Conservation (phyloP, 2,888 invertebrate species). For the Pachydiplax longipennis region DNA sequence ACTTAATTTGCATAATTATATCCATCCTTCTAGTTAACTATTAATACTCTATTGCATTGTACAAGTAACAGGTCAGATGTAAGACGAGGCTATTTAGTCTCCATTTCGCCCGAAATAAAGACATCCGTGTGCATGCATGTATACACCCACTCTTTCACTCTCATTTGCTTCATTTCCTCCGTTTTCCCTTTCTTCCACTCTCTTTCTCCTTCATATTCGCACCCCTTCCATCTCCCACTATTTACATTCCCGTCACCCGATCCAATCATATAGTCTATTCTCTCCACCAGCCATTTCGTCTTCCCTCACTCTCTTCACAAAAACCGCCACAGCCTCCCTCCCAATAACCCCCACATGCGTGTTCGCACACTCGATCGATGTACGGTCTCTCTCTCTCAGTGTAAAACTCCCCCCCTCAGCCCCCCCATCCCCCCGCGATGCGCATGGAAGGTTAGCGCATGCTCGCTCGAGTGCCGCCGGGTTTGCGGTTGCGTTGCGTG, state of each 20-base stretch:
- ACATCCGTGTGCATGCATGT: too few relatives aligned
- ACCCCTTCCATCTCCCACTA: not conserved
- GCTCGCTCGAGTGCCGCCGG: constrained; percentile 16
- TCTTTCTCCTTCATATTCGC: not conserved
- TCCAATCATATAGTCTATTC: not conserved
- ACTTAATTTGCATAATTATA: too few relatives aligned
- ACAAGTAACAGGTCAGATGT: too few relatives aligned
- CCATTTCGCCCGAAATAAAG: too few relatives aligned
- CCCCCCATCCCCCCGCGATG: constrained; percentile 43
- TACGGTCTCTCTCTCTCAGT: constrained; percentile 49
- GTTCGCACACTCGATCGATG: constrained; percentile 35
- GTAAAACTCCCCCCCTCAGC: constrained; percentile 37
- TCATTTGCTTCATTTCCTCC: constrained; percentile 45
- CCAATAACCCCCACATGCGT: not conserved
- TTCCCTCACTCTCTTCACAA: not conserved
- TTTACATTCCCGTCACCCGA: constrained; percentile 19
- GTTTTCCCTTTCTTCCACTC: too few relatives aligned
- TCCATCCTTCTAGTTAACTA: too few relatives aligned
- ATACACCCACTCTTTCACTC: constrained; percentile 35
- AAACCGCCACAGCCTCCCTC: not conserved
- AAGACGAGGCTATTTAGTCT: too few relatives aligned
- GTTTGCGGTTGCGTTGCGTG: not conserved
- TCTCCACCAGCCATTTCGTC: not conserved
- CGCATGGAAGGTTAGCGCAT: constrained; percentile 47
- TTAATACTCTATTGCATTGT: too few relatives aligned